phyloP scores from a whole-genome alignment of 2,797 vertebrate species.

The Aldrovandia affinis region DNA sequence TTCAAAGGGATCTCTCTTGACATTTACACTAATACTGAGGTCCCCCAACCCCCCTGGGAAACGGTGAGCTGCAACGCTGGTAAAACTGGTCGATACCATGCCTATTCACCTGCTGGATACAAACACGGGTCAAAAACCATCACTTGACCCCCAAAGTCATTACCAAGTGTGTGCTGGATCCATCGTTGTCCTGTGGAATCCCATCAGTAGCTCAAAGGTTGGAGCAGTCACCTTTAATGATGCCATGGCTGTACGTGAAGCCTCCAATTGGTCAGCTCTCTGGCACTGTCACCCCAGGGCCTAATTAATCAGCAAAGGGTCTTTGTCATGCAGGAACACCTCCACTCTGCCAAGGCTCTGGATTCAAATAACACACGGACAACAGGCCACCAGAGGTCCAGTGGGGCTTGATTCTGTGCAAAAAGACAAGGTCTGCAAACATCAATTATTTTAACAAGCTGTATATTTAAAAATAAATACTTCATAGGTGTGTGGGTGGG shows the following conservation, averaged over 20 bases:
- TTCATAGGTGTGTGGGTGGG: constrained; percentile 18
- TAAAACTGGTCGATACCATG: constrained; percentile 42
- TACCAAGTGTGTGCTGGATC: constrained; percentile 28
- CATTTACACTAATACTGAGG: not conserved
- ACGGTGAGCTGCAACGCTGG: constrained; percentile 24
- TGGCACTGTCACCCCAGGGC: constrained; percentile 33
- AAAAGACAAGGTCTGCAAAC: constrained; percentile 1
- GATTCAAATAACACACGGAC: constrained; percentile 36
- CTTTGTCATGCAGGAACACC: constrained; percentile 39
- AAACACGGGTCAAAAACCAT: constrained; percentile 35
- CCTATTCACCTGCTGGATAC: constrained; percentile 26
- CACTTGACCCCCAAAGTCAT: constrained; percentile 28
- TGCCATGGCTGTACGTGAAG: not conserved
- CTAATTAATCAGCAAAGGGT: constrained; percentile 48
- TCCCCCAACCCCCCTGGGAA: not conserved
- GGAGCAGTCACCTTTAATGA: constrained; percentile 44
- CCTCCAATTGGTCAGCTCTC: constrained; percentile 23
- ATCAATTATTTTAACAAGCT: constrained; percentile 44
- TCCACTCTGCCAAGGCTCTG: constrained; percentile 6
- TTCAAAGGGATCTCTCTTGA: constrained; percentile 25
- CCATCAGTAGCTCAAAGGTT: constrained; percentile 12
- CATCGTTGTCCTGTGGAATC: constrained; percentile 28
- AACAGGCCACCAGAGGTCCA: not conserved
- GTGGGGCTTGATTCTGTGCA: constrained; percentile 5
- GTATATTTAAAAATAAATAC: constrained; percentile 48